These are phyloP conservation scores for Labeo calbasu DNA, from an alignment of 2,797 vertebrate genomes.

Conservation along the genomic window DNA sequence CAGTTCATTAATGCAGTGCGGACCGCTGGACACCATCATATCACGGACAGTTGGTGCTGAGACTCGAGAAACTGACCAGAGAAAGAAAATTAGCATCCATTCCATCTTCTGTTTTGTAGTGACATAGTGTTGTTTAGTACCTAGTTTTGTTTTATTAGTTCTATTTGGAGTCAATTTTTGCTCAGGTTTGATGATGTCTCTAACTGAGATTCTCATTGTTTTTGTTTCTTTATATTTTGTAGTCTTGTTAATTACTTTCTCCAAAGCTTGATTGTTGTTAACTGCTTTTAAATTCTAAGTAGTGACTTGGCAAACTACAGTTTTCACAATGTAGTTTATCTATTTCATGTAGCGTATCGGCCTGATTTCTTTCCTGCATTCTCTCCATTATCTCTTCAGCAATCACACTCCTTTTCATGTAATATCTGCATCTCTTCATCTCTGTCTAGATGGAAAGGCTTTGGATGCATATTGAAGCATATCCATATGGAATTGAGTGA, in stretches of 20 bases:
- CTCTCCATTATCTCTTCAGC: background rate
- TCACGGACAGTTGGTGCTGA: slow-evolving; percentile 78
- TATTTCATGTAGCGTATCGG: background rate
- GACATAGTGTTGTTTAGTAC: background rate
- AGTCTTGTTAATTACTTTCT: background rate
- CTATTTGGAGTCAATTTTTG: background rate
- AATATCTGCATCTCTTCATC: slow-evolving; percentile 44
- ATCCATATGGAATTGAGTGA: background rate
- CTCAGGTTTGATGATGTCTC: background rate
- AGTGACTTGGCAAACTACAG: background rate
- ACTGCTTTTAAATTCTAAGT: background rate
- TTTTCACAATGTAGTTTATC: background rate
- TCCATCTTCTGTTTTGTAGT: background rate
- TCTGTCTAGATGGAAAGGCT: background rate
- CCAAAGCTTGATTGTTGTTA: background rate
- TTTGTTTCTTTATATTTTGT: background rate
- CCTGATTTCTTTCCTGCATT: background rate
- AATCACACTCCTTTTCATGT: background rate
- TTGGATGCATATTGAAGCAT: background rate
- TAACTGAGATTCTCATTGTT: background rate
- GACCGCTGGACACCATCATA: slow-evolving; percentile 70
- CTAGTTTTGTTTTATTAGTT: background rate
- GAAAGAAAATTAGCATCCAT: background rate
- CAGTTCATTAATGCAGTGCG: slow-evolving; percentile 74
- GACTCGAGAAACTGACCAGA: slow-evolving; percentile 68